Percentiles rank a stretch among this genome's conserved stretches.
These are phyloP conservation scores for Lepus americanus DNA, from an alignment of 2,113 vertebrate species.

Conservation along the genomic window DNA sequence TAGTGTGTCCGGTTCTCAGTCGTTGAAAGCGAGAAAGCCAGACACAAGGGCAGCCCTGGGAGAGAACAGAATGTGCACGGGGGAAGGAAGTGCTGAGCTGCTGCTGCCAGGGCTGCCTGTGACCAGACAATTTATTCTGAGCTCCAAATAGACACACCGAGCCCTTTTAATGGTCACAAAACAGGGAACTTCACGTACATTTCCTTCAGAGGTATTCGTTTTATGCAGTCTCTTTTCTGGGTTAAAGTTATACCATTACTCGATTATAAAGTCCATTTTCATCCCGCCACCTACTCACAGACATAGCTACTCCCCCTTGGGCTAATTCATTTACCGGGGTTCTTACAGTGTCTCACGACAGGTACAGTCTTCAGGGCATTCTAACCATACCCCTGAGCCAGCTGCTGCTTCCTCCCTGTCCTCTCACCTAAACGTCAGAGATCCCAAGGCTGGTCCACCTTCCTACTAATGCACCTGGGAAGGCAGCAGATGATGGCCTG, in stretches of 20 bases:
- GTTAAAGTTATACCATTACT: conserved; percentile 23
- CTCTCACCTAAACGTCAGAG: background rate
- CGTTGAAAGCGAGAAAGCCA: background rate
- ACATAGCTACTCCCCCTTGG: background rate
- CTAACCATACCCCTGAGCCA: background rate
- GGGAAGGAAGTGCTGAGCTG: background rate
- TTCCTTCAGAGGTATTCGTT: conserved; percentile 25
- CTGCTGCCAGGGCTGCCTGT: background rate
- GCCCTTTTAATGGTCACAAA: background rate
- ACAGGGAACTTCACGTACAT: conserved; percentile 20
- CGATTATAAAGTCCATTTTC: conserved; percentile 46
- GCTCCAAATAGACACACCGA: background rate
- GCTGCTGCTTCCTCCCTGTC: background rate
- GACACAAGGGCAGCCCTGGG: background rate
- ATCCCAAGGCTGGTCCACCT: background rate
- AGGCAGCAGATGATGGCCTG: too few species aligned
- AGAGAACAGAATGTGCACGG: background rate
- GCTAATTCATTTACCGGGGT: background rate
- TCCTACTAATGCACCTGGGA: too few species aligned
- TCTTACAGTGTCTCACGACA: background rate
- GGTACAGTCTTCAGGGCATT: background rate
- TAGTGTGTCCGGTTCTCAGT: background rate
- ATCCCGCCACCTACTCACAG: background rate
- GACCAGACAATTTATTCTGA: background rate
- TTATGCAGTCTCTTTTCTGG: conserved; percentile 1